phyloP scores from a whole-genome alignment of 2,888 invertebrate genomes.

The Mesodorylaimus sp. region DNA sequence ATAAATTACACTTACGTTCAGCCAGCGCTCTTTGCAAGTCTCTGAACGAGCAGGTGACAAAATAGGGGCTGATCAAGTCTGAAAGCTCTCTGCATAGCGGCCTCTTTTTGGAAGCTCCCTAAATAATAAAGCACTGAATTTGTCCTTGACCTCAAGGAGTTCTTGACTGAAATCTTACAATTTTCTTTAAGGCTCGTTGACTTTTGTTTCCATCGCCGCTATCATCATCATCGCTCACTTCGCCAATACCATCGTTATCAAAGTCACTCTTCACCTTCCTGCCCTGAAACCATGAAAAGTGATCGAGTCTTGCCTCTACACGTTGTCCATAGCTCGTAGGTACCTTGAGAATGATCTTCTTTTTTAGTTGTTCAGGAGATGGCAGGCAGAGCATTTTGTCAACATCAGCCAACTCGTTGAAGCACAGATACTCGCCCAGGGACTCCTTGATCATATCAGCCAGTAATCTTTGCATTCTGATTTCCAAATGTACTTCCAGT shows the following conservation, averaged over 20 bases:
- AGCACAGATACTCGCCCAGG: constrained; percentile 31
- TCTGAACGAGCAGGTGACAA: constrained; percentile 28
- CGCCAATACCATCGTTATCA: constrained; percentile 30
- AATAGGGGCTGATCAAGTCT: constrained; percentile 32
- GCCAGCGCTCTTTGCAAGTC: too few species aligned
- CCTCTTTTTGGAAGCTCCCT: constrained; percentile 13
- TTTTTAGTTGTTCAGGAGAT: constrained; percentile 36
- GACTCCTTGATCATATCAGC: constrained; percentile 28
- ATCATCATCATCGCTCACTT: constrained; percentile 41
- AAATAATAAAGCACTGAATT: background rate
- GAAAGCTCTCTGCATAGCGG: constrained; percentile 36
- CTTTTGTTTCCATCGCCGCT: constrained; percentile 27
- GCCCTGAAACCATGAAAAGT: constrained; percentile 29
- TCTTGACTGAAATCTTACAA: background rate
- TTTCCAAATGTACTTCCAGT: constrained; percentile 37
- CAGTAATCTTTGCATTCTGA: constrained; percentile 35
- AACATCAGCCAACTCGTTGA: constrained; percentile 11
- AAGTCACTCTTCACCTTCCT: constrained; percentile 32
- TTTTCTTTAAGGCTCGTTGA: constrained; percentile 6
- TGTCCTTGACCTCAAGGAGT: background rate
- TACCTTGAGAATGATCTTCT: constrained; percentile 31
- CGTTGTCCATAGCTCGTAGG: background rate
- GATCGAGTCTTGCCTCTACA: background rate
- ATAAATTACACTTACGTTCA: constrained; percentile 9
- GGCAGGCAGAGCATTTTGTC: constrained; percentile 25